Percentiles rank a stretch among this genome's conserved stretches.
Conservation (phyloP, 2,888 invertebrate species). For the Zelleria hepariella region DNA sequence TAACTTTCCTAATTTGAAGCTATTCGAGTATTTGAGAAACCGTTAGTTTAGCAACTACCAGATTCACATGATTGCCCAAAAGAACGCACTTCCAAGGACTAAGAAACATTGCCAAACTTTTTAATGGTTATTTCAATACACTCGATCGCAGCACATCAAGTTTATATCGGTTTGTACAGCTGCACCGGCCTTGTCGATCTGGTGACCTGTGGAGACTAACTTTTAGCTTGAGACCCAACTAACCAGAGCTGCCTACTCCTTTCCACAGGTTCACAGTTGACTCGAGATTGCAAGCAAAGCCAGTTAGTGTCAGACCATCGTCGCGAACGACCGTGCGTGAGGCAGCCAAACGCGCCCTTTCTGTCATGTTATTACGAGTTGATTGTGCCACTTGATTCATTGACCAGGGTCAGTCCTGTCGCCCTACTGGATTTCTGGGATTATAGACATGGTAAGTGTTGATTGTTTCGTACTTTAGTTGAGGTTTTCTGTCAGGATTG, state of each 20-base stretch:
- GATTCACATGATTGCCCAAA: not conserved
- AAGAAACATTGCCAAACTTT: not conserved
- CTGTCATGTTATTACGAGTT: constrained; percentile 21
- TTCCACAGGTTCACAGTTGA: not conserved
- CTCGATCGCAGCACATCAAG: not conserved
- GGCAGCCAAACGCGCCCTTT: constrained; percentile 11
- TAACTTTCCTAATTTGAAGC: not conserved
- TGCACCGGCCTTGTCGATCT: not conserved
- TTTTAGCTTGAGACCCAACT: not conserved
- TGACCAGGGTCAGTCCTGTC: constrained; percentile 20
- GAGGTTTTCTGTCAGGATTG: not conserved
- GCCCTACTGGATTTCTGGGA: constrained; percentile 30
- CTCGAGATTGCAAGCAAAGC: not conserved
- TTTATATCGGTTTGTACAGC: not conserved
- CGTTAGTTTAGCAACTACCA: not conserved
- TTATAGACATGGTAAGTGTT: constrained; percentile 42
- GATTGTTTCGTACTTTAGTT: constrained; percentile 4
- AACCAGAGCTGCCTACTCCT: not conserved
- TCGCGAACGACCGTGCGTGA: constrained; percentile 2
- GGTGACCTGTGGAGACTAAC: not conserved
- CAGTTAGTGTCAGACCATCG: not conserved
- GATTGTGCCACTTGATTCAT: constrained; percentile 55
- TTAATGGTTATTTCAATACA: not conserved
- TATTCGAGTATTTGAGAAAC: not conserved
- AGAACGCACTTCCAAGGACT: not conserved